Base-by-base conservation (phyloP, 2,888 invertebrate genomes). In the Tachina lurida region DNA sequence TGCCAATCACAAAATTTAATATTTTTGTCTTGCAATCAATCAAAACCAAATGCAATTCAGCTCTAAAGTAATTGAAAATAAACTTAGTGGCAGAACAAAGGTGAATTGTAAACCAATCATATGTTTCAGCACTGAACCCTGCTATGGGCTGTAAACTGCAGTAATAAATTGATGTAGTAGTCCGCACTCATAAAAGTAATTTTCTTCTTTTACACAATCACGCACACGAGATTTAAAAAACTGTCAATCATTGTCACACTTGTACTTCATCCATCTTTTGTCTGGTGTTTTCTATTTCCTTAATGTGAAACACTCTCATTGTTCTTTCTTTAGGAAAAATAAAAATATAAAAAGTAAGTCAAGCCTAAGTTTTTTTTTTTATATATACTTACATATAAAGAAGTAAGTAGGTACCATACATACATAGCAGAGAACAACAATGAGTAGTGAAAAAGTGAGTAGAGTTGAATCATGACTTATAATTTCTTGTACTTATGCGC, bases 191-290 rank as follows among this genome's bases (percentile, higher is more conserved):
- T 73, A 77, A 77, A 77, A 82, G 68, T 56, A 84, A 84, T 77
- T 84, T 84, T 74, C 81, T 71, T 75, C 65, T 62, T 84, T 73
- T 74, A 58, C 63, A 63, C 62, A 77, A 85, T 85, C 74, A 82
- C 82, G 62, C 77, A 74, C 82, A 74, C 31, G 73, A 74, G 73
- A 78, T 74, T 74, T 74, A 49, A 77, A 63, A 78, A 70, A 77
- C 77, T 63, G 73, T 85, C 82, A 77, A 85, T 85, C 84, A 85
- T 82, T 85, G 84, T 85, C 84, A 85, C 81, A 77, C 68, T 62
- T 78, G 8, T 63, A 45, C 41, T 56, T 39, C 45, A 49, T 52
- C 9, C 31, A 10, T 31, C 31, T 31, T 31, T 31, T 31, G 31
- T 5, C 31, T 1, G 47, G 39, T 17, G 12, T 17, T 17, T 62